Evolutionary conservation across 2,888 invertebrate species (phyloP).

Genomic region (Sussaba pulchella): DNA sequence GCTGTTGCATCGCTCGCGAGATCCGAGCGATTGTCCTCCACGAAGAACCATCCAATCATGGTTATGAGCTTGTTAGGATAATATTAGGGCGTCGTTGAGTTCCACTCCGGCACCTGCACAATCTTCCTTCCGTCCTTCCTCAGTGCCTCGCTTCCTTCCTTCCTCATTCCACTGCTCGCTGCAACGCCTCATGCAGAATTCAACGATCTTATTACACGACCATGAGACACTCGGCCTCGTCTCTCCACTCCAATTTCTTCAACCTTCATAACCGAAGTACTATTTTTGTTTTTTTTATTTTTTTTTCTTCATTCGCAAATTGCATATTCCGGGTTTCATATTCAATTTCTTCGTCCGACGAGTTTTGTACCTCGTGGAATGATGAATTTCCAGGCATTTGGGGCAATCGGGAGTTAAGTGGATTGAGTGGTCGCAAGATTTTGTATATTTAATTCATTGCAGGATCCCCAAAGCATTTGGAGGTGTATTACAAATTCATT

Average conservation of each 20-base stretch:
- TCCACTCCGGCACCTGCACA: slow-evolving; percentile 15
- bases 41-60: slow-evolving; percentile 38
- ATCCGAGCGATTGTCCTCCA: slow-evolving; percentile 36
- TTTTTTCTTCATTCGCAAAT: no score
- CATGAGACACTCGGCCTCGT: slow-evolving; percentile 9
- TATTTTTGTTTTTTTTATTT: no score
- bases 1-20: neutral
- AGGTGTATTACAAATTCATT: no score
- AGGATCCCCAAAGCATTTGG: no score
- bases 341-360: neutral
- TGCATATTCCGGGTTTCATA: neutral
- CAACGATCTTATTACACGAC: slow-evolving; percentile 49
- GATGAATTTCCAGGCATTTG: neutral
- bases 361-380: neutral
- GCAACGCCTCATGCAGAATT: slow-evolving; percentile 48
- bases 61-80: slow-evolving; percentile 59
- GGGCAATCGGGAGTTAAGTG: slow-evolving; percentile 4
- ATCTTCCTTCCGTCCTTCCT: neutral
- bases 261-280: neutral
- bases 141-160: slow-evolving; percentile 9
- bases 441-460: no score
- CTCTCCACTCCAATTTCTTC: slow-evolving; percentile 4
- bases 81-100: slow-evolving; percentile 50
- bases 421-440: neutral
- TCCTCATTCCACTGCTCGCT: slow-evolving; percentile 1